Evolutionary conservation across 2,797 vertebrate species (phyloP), one percentile per base, ranked within the genome.

Genomic region (Myripristis murdjan): DNA sequence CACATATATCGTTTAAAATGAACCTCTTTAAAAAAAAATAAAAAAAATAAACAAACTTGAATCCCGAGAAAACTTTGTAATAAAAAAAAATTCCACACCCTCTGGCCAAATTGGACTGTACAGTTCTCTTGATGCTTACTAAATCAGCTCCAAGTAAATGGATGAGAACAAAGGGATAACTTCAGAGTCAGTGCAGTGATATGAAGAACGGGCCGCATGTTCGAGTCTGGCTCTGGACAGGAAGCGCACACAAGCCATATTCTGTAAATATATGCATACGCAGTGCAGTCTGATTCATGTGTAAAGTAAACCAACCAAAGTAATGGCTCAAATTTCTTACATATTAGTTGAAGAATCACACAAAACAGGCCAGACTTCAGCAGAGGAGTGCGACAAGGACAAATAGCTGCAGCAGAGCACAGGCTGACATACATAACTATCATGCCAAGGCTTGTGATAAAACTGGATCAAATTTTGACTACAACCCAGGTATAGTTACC

Each of bases 281-380:
- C n/a, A 39, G 1, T 67, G 31, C 37, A 39, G 64, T 47, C 46
- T 62, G 23, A 10, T 4, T 37, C 5, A 14, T 22, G 16, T 41
- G 12, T 12, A 6, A 35, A 49, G 15, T 9, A 9, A 46, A 49
- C 44, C 37, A 68, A 23, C 63, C 41, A 12, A 28, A 60, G 2
- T 59, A 53, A 55, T 63, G 4, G 6, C 41, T 61, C 28, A 18
- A 14, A 39, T 9, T 37, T 20, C 44, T 10, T 73, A 44, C 18
- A 11, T 20, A 23, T 18, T 12, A 23, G 14, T 15, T 35, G 35
- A 54, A 16, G 35, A 54, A 16, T 48, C 49, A 15, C 14, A 54
- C 28, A 37, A 28, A 44, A n/a, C 26, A 31, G 24, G 24, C 2
- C 28, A 22, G 7, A 31, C 46, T 28, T 58, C 6, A n/a, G 20